phyloP scores from a whole-genome alignment of 2,888 invertebrate genomes.

The Gordius sp. region DNA sequence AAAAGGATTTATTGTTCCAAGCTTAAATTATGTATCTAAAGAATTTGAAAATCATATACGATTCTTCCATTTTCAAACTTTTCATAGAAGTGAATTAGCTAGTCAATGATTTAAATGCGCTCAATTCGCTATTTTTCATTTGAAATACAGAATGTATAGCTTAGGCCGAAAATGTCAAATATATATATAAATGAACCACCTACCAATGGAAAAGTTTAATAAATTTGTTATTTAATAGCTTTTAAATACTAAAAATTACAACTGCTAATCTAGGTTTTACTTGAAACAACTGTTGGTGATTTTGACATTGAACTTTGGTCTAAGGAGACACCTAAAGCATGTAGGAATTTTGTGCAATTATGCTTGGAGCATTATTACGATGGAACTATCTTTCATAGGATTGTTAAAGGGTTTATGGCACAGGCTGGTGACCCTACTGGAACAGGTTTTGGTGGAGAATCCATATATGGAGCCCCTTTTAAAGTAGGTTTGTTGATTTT shows the following conservation, averaged over 20 bases:
- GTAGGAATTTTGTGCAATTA: slow-evolving; percentile 70
- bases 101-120: too few relatives aligned
- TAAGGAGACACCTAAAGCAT: slow-evolving; percentile 76
- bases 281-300: slow-evolving; percentile 74
- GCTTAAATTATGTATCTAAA: too few relatives aligned
- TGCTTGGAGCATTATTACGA: slow-evolving; percentile 49
- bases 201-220: slow-evolving; percentile 3
- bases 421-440: slow-evolving; percentile 91
- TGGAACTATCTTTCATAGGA: slow-evolving; percentile 52
- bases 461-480: slow-evolving; percentile 72
- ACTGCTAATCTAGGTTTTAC: slow-evolving; percentile 54
- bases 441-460: slow-evolving; percentile 77
- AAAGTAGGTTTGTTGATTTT: slow-evolving; percentile 36
- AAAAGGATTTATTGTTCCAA: too few relatives aligned
- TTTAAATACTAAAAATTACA: slow-evolving; percentile 15
- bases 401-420: slow-evolving; percentile 73
- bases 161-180: too few relatives aligned
- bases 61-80: too few relatives aligned
- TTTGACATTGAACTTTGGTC: slow-evolving; percentile 94
- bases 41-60: too few relatives aligned
- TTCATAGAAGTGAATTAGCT: too few relatives aligned
- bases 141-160: too few relatives aligned
- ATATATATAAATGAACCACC: slow-evolving; percentile 15
- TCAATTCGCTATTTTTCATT: too few relatives aligned
- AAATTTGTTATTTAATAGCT: background rate